Base-by-base conservation (phyloP, 2,113 vertebrate genomes). In the Pterocles burchelli region DNA sequence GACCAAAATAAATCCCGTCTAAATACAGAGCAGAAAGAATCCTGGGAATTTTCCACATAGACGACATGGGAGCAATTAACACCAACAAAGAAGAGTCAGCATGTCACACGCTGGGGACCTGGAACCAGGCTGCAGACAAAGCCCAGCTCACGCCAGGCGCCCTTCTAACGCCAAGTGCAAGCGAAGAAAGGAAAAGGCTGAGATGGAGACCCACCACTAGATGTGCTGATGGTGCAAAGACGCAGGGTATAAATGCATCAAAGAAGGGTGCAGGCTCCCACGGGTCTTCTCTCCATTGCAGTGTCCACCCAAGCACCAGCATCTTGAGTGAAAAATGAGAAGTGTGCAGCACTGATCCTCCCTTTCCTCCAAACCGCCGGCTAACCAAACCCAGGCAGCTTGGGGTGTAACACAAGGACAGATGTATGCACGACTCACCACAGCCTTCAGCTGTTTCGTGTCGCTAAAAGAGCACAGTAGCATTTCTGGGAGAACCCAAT, bases 1-100 rank as follows among this genome's bases (percentile, higher is more conserved):
- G 72, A 92, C 67, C 79, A 90, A 90, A 96, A 92, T 85, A 92
- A 95, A 93, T 57, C 57, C 66, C 8, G 9, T 63, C 78, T 63
- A 85, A 95, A 88, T 85, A 79, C 19, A 85, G 75, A 96, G 62
- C 71, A 79, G 57, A 72, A 87, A 85, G 65, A 95, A 93, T 88
- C 71, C 62, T 52, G 62, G 74, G 82, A 88, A 92, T 90, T 92
- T 88, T 85, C 85, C 90, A 90, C 68, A 71, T 63, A 21, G 61
- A 55, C 51, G 51, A 80, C 68, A 81, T 6, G 17, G 72, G 41
- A 84, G 51, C 55, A 93, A 71, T 66, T 78, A 91, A 65, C 63
- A 65, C 36, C 85, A 88, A 41, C 0, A 6, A 81, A 78, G 77
- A 67, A 67, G 62, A 92, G 75, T 72, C 72, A 86, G 48, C 20